Percentiles rank a stretch among this genome's conserved stretches.
Evolutionary conservation across 2,888 invertebrate species (phyloP).

Genomic region (Stenoptilia bipunctidactyla): DNA sequence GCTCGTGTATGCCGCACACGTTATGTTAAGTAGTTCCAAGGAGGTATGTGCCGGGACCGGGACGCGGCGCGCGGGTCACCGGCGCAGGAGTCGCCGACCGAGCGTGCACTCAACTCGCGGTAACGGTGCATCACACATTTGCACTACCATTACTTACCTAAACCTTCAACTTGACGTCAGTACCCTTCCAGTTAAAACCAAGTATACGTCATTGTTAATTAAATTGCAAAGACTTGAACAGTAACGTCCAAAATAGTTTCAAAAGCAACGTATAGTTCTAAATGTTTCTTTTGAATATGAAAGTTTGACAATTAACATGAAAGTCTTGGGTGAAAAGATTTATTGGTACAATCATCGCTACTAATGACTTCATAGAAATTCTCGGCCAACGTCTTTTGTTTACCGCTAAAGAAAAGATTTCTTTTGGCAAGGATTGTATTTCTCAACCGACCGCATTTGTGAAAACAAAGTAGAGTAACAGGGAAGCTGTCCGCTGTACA

Average conservation of each 20-base stretch:
- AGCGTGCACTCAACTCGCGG: constrained; percentile 58
- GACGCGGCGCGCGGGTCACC: constrained; percentile 2
- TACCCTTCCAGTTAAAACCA: constrained; percentile 4
- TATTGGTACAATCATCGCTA: constrained; percentile 26
- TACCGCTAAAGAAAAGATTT: constrained; percentile 15
- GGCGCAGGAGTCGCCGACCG: constrained; percentile 58
- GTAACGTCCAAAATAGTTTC: no score
- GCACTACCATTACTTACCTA: constrained; percentile 34
- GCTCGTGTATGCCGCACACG: background rate
- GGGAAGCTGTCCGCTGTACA: background rate
- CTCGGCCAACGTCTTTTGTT: constrained; percentile 3
- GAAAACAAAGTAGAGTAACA: background rate
- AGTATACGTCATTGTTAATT: no score
- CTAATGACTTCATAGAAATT: constrained; percentile 21
- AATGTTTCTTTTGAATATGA: no score
- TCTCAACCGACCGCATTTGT: background rate
- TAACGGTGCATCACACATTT: constrained; percentile 48
- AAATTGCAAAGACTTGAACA: no score
- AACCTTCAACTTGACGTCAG: constrained; percentile 24
- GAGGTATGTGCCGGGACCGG: background rate
- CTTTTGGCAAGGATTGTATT: constrained; percentile 3
- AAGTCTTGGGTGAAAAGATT: constrained; percentile 15
- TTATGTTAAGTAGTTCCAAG: background rate
- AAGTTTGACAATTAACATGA: background rate
- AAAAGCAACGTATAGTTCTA: no score